Percentiles rank a stretch among this genome's conserved stretches.
Conservation (phyloP, 2,888 invertebrate species). For the Therioaphis trifolii region DNA sequence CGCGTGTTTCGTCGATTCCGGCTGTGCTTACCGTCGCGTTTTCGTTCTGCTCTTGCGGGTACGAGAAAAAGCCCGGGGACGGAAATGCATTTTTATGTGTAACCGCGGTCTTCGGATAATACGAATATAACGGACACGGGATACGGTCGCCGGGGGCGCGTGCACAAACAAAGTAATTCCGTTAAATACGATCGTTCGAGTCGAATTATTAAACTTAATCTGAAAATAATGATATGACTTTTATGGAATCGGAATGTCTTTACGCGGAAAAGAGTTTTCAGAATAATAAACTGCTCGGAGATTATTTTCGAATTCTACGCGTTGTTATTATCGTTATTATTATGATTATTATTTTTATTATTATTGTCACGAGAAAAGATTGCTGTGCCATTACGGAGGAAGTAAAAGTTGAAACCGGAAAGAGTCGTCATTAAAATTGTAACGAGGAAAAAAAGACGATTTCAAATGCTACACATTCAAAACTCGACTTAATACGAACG, state of each 20-base stretch:
- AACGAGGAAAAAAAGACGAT: no score
- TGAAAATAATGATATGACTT: neutral
- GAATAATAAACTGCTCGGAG: neutral
- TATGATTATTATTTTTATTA: no score
- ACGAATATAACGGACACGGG: no score
- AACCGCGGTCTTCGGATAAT: no score
- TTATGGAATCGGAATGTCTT: neutral
- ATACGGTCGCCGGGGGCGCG: neutral
- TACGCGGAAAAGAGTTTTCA: neutral
- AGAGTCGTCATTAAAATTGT: no score
- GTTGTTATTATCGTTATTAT: neutral
- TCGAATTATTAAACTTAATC: neutral
- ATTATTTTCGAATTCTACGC: neutral
- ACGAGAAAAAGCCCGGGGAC: neutral
- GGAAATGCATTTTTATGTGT: neutral
- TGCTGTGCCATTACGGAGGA: no score
- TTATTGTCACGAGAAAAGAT: no score
- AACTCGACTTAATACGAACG: no score
- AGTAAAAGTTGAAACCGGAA: no score
- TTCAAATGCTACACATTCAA: no score
- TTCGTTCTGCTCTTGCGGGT: neutral
- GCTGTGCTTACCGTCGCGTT: neutral
- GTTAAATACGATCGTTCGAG: neutral
- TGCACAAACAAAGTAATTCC: neutral
- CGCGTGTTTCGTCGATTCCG: neutral